Evolutionary conservation across 2,888 invertebrate species (phyloP), one percentile per base, ranked within the genome.

Genomic region (Drosophila merina): DNA sequence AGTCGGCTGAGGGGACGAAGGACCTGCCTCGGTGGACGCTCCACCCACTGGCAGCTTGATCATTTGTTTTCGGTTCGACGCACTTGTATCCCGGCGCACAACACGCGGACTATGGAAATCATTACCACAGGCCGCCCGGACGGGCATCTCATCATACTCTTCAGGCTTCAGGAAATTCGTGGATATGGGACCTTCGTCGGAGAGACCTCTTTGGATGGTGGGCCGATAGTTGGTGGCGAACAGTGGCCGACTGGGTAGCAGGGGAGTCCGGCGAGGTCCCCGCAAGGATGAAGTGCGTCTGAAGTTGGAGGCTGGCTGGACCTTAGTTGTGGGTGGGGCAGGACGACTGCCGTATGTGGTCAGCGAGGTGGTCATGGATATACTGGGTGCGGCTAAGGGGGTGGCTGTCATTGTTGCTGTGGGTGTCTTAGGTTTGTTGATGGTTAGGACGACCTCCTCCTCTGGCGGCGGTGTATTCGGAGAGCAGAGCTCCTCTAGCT

Each of bases 401-500:
- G 38, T 52, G 6, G 44, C 47, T 25, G 60, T 59, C 44, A 25
- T 10, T 10, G 38, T 38, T 3, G 45, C 36, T 59, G 14, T 38
- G 25, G 59, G 59, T 45, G 59, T 59, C 57, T 48, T 48, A 30
- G 36, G 9, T 30, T 10, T 48, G n/a, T 3, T 26, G 59, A 31
- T 14, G 12, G 45, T 45, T 26, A 57, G 57, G 51, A 72, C 75
- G 57, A 57, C 62, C 56, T 75, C 79, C 59, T 55, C 67, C 91
- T 59, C 76, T 62, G 30, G 80, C 60, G 77, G 92, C 91, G 79
- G 87, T 58, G 94, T 94, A 47, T 51, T 74, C 63, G 82, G 94
- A 54, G 95, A 94, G 92, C 96, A 94, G 36, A 97, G 93, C 89
- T 96, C 96, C 92, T 95, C 95, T 92, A 96, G 94, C 92, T 97